phyloP scores from a whole-genome alignment of 2,797 vertebrate genomes.

The Peromyscus eremicus region DNA sequence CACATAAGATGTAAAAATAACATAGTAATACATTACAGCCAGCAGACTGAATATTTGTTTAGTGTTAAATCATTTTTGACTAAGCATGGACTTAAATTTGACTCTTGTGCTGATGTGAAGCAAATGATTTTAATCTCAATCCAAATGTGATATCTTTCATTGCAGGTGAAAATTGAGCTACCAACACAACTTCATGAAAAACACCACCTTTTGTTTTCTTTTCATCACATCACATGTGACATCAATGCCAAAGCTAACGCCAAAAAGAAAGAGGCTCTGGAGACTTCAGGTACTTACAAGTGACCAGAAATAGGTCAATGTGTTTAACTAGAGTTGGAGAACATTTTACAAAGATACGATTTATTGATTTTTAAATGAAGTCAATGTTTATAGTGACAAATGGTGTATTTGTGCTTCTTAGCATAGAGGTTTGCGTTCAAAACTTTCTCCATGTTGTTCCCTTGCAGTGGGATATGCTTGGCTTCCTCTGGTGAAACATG shows the following conservation, averaged over 20 bases:
- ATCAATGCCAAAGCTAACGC: slow-evolving; percentile 98
- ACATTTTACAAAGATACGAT: slow-evolving; percentile 20
- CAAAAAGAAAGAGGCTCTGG: slow-evolving; percentile 98
- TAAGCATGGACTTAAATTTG: neutral
- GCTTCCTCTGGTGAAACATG: slow-evolving; percentile 95
- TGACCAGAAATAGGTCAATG: slow-evolving; percentile 50
- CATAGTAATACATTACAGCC: neutral
- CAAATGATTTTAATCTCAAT: slow-evolving; percentile 78
- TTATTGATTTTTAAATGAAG: slow-evolving; percentile 2
- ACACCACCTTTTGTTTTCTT: slow-evolving; percentile 99
- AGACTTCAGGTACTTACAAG: slow-evolving; percentile 94
- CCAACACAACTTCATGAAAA: slow-evolving; percentile 98
- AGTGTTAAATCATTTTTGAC: neutral
- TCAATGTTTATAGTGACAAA: slow-evolving; percentile 48
- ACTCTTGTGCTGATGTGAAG: slow-evolving; percentile 64
- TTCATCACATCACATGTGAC: slow-evolving; percentile 99
- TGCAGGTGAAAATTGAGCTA: slow-evolving; percentile 98
- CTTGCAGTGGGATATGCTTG: slow-evolving; percentile 96
- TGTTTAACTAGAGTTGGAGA: slow-evolving; percentile 33
- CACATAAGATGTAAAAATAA: neutral
- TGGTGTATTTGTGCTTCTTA: slow-evolving; percentile 66
- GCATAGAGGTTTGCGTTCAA: neutral
- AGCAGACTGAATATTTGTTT: neutral
- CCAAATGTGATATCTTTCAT: slow-evolving; percentile 84
- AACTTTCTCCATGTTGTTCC: slow-evolving; percentile 65